These are phyloP conservation scores for Drosophila teissieri DNA, from an alignment of 1,140 invertebrate species.

Conservation along the genomic window DNA sequence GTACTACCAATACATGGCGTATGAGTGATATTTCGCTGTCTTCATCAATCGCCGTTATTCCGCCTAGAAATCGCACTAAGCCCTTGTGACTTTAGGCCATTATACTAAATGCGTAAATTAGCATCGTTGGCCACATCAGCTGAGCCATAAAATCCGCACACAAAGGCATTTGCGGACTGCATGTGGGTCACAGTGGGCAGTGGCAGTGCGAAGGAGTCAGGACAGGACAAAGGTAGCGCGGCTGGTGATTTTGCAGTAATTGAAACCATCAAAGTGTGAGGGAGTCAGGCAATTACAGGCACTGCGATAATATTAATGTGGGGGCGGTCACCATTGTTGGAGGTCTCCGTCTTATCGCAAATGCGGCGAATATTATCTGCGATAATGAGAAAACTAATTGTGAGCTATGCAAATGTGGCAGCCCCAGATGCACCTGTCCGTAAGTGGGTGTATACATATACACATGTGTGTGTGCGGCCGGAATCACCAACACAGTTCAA, in stretches of 20 bases:
- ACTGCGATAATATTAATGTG: slow-evolving; percentile 56
- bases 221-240: slow-evolving; percentile 29
- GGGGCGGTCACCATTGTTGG: slow-evolving; percentile 41
- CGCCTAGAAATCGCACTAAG: background rate
- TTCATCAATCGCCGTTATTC: background rate
- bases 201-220: slow-evolving; percentile 4
- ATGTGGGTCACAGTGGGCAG: slow-evolving; percentile 42
- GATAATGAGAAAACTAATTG: slow-evolving; percentile 81
- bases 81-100: slow-evolving; percentile 2
- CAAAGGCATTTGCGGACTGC: slow-evolving; percentile 45
- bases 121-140: slow-evolving; percentile 46
- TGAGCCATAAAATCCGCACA: slow-evolving; percentile 68
- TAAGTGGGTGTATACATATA: slow-evolving; percentile 5
- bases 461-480: slow-evolving; percentile 17
- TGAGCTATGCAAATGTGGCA: slow-evolving; percentile 74
- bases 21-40: background rate
- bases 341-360: slow-evolving; percentile 70
- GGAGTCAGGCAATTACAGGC: slow-evolving; percentile 43
- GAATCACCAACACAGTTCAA: slow-evolving; percentile 46
- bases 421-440: slow-evolving; percentile 35
- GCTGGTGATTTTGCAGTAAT: slow-evolving; percentile 69
- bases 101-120: slow-evolving; percentile 45
- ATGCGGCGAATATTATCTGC: slow-evolving; percentile 78
- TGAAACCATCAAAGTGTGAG: slow-evolving; percentile 68
- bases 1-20: background rate